A percentile compares a stretch with the other conserved stretches of the same genome.
Evolutionary conservation across 2,797 vertebrate species (phyloP).

Genomic region (Pteropus rufus): DNA sequence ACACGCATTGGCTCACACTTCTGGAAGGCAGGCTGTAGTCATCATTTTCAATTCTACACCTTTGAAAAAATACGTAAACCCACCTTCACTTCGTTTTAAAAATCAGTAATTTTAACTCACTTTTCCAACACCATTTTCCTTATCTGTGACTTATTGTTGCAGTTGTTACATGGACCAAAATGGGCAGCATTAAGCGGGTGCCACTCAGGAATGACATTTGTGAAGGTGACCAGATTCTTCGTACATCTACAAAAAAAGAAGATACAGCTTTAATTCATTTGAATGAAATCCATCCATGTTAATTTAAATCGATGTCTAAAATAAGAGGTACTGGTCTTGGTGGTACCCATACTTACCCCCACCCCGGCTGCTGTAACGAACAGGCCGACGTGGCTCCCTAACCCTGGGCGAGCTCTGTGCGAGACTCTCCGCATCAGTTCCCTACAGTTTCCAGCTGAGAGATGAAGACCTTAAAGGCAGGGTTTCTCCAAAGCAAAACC

Average conservation of each 20-base stretch:
- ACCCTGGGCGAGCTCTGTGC: neutral
- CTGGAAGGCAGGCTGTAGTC: neutral
- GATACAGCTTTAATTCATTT: neutral
- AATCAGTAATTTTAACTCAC: constrained; percentile 81
- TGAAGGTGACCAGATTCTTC: constrained; percentile 90
- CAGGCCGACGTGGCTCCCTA: neutral
- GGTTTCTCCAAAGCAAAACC: neutral
- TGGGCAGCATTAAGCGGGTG: constrained; percentile 89
- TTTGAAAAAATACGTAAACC: neutral
- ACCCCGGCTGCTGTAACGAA: neutral
- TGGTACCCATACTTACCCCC: too few species aligned
- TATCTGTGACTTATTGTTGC: constrained; percentile 85
- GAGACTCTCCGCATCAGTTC: neutral
- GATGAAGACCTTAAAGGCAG: neutral
- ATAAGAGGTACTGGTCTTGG: neutral
- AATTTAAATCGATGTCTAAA: neutral
- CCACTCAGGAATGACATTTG: constrained; percentile 89
- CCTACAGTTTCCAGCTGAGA: neutral
- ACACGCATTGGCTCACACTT: neutral
- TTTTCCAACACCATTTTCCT: constrained; percentile 89
- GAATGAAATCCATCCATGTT: neutral
- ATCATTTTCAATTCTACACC: neutral
- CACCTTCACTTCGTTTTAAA: constrained; percentile 10
- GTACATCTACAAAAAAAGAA: constrained; percentile 78
- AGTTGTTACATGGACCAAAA: constrained; percentile 87